Base-by-base conservation (phyloP, 1,140 invertebrate species). In the Cyclina sinensis region DNA sequence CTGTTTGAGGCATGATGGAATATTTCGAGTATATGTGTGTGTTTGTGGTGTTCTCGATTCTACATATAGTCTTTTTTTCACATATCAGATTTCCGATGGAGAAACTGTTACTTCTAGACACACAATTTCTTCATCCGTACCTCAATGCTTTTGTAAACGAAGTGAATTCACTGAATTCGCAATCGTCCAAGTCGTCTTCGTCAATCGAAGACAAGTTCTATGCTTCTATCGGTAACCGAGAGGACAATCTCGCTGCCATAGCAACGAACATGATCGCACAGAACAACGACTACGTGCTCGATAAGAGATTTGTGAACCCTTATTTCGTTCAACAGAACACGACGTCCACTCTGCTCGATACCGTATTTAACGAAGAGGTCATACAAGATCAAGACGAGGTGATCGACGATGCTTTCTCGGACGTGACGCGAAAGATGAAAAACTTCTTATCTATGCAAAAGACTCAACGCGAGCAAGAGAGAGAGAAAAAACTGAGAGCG, bases 221-320 rank as follows among this genome's bases (percentile, higher is more conserved):
- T 37, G 35, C 65, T 35, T 68, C 65, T 4, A 68, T 68, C 11
- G 30, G 65, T 37, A 68, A 30, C 11, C 12, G 30, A 2, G 35
- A 68, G 12, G 65, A 68, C 21, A 68, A 32, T 16, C 14, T 68
- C n/a, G 30, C 65, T 9, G 65, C 35, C n/a, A 12, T 68, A n/a
- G 65, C 65, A 30, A 11, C 65, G 12, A 68, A 37, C n/a, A 68
- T 68, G 65, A 37, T 30, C 27, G n/a, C 11, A 30, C 30, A 68
- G 35, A 32, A 68, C 11, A 68, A 68, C 35, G 65, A 68, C 21
- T 68, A 68, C 18, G 65, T 68, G 18, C 30, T 68, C 4, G 65
- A 68, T 24, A 68, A 68, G 35, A 32, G 35, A 68, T 68, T 14
- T 68, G 65, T 68, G 35, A 68, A 68, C 30, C 65, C 65, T 4